Evolutionary conservation across 2,797 vertebrate species (phyloP).

Genomic region (Lerista edwardsae): DNA sequence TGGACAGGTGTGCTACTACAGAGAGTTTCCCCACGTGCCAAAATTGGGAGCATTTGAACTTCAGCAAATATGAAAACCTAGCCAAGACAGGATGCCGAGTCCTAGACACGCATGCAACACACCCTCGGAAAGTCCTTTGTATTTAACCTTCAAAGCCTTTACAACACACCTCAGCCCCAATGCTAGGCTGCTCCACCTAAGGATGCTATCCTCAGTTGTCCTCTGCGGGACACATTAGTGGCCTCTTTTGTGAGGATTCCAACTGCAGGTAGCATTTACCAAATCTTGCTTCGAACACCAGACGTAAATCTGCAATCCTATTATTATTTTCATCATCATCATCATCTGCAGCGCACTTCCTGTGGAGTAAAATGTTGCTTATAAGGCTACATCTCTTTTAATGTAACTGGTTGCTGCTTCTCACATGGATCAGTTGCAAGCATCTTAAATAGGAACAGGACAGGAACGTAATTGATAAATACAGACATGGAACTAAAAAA

Average conservation of each 20-base stretch:
- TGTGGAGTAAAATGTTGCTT: background rate
- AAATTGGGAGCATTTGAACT: background rate
- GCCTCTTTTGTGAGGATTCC: background rate
- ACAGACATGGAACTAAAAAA: background rate
- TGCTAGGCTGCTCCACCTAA: background rate
- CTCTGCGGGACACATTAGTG: background rate
- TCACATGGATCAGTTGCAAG: background rate
- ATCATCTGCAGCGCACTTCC: background rate
- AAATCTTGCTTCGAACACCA: background rate
- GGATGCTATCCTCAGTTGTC: background rate
- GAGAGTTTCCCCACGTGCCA: background rate
- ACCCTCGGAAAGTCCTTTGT: background rate
- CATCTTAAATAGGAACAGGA: background rate
- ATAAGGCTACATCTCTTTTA: background rate
- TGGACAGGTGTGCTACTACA: too few species aligned
- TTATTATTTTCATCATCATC: background rate
- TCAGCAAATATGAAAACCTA: background rate
- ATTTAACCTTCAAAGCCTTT: slow-evolving; percentile 21
- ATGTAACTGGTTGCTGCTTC: background rate
- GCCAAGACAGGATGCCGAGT: background rate
- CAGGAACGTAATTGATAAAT: background rate
- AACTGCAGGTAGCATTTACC: background rate
- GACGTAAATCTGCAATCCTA: background rate
- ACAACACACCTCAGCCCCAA: background rate
- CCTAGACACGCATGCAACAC: background rate